Percentiles rank a stretch among this genome's conserved stretches.
These are phyloP conservation scores for Sapajus apella DNA, from an alignment of 2,113 vertebrate genomes.

Conservation along the genomic window DNA sequence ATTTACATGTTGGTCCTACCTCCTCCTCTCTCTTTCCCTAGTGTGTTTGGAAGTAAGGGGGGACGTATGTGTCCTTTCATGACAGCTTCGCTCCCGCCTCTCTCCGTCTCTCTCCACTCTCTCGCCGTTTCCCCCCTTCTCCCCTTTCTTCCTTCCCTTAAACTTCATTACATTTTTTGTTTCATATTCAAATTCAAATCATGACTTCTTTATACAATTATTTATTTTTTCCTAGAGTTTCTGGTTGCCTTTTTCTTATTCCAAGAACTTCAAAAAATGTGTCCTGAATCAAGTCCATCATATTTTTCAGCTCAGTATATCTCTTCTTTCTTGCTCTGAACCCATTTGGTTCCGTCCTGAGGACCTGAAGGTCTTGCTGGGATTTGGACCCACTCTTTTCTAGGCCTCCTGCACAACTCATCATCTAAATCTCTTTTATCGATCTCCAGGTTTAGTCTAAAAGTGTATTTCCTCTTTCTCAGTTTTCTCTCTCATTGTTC, in stretches of 20 bases:
- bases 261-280: background rate
- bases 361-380: background rate
- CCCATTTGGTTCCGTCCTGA: background rate
- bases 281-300: background rate
- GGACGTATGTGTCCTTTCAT: background rate
- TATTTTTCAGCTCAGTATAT: background rate
- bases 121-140: no score
- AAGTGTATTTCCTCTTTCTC: background rate
- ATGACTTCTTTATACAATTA: background rate
- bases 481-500: background rate
- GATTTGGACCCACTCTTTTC: background rate
- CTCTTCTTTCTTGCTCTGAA: background rate
- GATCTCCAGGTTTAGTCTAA: background rate
- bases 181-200: background rate
- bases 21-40: no score
- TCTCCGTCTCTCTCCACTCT: background rate
- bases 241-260: background rate
- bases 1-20: background rate
- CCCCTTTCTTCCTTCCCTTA: background rate
- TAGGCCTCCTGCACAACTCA: fast-evolving
- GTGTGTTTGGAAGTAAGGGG: background rate
- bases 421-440: background rate
- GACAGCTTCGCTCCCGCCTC: background rate
- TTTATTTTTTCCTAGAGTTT: background rate
- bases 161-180: background rate